A percentile compares a stretch with the other conserved stretches of the same genome.
Conservation (phyloP, 2,888 invertebrate genomes). For the Limnephilus lunatus region DNA sequence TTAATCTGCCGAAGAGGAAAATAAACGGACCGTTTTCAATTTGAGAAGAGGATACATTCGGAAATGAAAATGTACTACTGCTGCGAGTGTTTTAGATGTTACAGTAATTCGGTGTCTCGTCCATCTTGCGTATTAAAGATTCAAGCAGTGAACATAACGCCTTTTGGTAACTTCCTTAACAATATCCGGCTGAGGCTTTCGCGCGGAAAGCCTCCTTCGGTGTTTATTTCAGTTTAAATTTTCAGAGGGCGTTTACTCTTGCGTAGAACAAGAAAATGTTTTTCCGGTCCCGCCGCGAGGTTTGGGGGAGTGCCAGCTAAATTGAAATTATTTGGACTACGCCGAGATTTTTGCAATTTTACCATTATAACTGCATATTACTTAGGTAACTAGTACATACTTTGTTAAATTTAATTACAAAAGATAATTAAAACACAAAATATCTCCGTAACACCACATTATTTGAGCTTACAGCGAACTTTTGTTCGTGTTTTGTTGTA, state of each 20-base stretch:
- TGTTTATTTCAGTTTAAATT: constrained; percentile 61
- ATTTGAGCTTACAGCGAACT: too few species aligned
- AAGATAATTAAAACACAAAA: too few species aligned
- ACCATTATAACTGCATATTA: background rate
- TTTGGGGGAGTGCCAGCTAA: background rate
- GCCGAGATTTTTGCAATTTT: background rate
- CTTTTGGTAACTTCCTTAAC: constrained; percentile 65
- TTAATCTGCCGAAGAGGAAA: constrained; percentile 28
- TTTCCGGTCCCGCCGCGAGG: constrained; percentile 51
- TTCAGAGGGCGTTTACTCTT: constrained; percentile 57
- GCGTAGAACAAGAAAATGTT: constrained; percentile 49
- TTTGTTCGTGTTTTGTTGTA: too few species aligned
- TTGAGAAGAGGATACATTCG: constrained; percentile 26
- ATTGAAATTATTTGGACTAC: background rate
- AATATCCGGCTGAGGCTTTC: constrained; percentile 63
- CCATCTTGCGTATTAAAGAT: constrained; percentile 63
- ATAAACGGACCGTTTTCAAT: constrained; percentile 41
- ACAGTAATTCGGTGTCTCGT: constrained; percentile 44
- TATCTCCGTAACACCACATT: too few species aligned
- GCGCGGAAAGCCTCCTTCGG: constrained; percentile 63
- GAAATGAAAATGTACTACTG: constrained; percentile 52
- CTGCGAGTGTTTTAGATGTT: constrained; percentile 41
- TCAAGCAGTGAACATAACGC: constrained; percentile 62
- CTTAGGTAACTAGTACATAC: background rate
- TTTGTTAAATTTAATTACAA: too few species aligned